A percentile compares a stretch with the other conserved stretches of the same genome.
Conservation (phyloP, 1,140 invertebrate species). For the Cherax destructor region DNA sequence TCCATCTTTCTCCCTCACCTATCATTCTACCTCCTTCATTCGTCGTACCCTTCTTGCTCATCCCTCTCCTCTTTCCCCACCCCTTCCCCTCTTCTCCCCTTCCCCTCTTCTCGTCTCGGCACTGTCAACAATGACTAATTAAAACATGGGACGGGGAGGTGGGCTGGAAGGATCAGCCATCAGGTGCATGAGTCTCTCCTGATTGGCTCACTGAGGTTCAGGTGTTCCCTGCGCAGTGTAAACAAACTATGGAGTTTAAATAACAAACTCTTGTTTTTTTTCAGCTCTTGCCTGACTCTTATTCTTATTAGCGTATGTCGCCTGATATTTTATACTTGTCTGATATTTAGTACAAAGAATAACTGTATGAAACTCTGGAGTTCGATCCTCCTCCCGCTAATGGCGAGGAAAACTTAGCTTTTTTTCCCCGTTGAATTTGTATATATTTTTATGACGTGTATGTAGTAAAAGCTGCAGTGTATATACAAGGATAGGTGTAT, state of each 20-base stretch:
- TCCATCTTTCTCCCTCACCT: not conserved
- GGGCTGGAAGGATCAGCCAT: not conserved
- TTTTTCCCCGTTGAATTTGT: no score
- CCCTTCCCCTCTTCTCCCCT: not conserved
- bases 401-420: no score
- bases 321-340: no score
- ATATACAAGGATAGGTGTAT: no score
- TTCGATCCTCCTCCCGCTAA: no score
- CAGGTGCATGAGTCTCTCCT: not conserved
- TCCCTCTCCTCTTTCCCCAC: not conserved
- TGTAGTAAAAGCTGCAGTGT: no score
- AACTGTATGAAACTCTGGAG: no score
- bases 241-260: not conserved
- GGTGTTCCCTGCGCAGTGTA: not conserved
- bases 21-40: not conserved
- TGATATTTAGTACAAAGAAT: no score
- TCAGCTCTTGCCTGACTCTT: no score
- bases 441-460: no score
- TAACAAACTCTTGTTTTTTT: no score
- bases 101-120: not conserved
- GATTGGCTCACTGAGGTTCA: not conserved
- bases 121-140: conserved; percentile 5
- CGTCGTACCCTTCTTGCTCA: not conserved
- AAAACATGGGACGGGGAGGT: not conserved
- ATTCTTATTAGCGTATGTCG: no score